phyloP scores from a whole-genome alignment of 2,113 vertebrate species.

The Rana temporaria region DNA sequence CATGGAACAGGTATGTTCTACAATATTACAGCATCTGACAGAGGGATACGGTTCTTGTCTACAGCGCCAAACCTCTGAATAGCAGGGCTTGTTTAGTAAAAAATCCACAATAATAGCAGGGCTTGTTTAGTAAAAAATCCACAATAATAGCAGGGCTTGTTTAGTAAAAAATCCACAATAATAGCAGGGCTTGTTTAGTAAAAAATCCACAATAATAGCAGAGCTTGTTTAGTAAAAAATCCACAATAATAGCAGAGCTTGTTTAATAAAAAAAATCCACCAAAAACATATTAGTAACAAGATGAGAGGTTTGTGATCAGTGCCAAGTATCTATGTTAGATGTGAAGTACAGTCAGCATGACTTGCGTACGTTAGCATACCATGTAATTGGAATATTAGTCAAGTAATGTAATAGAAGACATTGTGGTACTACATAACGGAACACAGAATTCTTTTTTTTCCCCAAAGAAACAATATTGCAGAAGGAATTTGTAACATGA shows the following conservation, averaged over 20 bases:
- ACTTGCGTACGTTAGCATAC: neutral
- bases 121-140: neutral
- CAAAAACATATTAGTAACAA: neutral
- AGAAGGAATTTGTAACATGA: neutral
- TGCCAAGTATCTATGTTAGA: neutral
- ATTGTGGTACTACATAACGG: neutral
- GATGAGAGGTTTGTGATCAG: neutral
- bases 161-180: neutral
- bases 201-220: neutral
- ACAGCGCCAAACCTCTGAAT: neutral
- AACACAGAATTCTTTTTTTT: neutral
- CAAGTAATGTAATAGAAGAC: neutral
- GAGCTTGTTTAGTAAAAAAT: neutral
- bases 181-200: neutral
- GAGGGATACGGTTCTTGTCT: neutral
- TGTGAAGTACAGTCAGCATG: neutral
- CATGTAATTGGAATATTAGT: conserved; percentile 17
- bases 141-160: neutral
- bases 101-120: neutral
- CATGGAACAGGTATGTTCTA: too few relatives aligned
- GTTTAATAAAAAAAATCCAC: neutral
- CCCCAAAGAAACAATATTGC: neutral
- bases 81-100: too few relatives aligned
- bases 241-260: neutral
- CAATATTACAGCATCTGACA: conserved; percentile 28